These are phyloP conservation scores for Brachionus asplanchnoidis DNA, from an alignment of 1,140 invertebrate species.

Conservation along the genomic window DNA sequence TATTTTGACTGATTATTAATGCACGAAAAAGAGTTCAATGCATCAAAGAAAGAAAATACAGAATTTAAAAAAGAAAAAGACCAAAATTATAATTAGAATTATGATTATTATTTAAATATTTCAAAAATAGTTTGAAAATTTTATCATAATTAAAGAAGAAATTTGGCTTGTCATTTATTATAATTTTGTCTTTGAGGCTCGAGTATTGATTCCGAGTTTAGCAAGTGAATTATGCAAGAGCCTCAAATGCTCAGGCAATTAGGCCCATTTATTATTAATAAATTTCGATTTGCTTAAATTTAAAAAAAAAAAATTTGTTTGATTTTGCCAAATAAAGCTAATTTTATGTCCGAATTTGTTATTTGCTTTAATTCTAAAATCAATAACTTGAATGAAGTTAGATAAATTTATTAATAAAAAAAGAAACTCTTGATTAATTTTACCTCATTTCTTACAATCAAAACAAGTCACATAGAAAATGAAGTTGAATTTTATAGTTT, in stretches of 20 bases:
- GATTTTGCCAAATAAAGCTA: background rate
- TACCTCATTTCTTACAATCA: background rate
- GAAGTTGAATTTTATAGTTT: too few relatives aligned
- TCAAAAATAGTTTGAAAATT: background rate
- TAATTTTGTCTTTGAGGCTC: background rate
- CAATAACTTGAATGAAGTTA: background rate
- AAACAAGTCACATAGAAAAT: too few relatives aligned
- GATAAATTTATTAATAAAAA: background rate
- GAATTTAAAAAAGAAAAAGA: background rate
- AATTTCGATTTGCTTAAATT: background rate
- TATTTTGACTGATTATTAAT: background rate
- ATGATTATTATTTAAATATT: slow-evolving; percentile 7
- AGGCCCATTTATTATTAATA: background rate
- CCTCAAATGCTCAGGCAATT: background rate
- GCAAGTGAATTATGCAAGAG: background rate
- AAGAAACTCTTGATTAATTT: background rate
- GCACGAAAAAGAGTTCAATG: background rate
- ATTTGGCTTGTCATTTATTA: background rate
- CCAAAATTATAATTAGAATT: background rate
- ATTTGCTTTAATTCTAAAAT: background rate
- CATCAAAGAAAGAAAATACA: background rate
- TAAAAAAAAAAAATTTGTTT: background rate
- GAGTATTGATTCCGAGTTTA: background rate
- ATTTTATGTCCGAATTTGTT: background rate
- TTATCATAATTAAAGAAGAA: background rate